Base-by-base conservation (phyloP, 1,140 invertebrate genomes). In the Drosophila nikananu region DNA sequence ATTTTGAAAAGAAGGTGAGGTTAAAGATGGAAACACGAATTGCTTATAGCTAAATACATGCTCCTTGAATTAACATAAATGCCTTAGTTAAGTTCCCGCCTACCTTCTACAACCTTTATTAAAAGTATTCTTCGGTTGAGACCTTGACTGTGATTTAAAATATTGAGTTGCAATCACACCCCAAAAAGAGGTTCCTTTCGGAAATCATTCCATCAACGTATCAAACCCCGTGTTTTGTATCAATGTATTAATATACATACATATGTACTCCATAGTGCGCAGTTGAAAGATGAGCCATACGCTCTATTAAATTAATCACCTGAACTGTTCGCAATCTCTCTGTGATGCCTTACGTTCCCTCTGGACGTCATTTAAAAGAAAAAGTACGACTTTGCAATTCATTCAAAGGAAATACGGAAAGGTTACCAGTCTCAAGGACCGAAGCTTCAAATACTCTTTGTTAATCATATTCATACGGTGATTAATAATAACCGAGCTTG, bases 341-440 rank as follows among this genome's bases (percentile, higher is more conserved):
- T 32, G 19, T n/a, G 19, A 32, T 58, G 15, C 30, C 15, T 15
- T 25, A 55, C 75, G 41, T n/a, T 58, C 10, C 10, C 44, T 46
- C 39, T 52, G 65, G 55, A 78, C 64, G 76, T 78, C 75, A 55
- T 68, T 30, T 25, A 37, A 21, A 49, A 55, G n/a, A n/a, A 42
- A 51, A 4, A 42, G 23, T 12, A 37, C 48, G n/a, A 67, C 10
- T 15, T 58, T 35, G 30, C 32, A 52, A 23, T 48, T 30, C 13
- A 46, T 46, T 60, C 2, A 42, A 44, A 54, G 13, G 25, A 6
- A 55, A 15, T 39, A 39, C 17, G 13, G 6, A 30, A 51, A 21
- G 30, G 30, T 52, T 21, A 23, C 15, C 41, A 21, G 44, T 62
- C n/a, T 35, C 12, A 52, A 35, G 30, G 46, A 62, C 46, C 21